Base-by-base conservation (phyloP, 2,797 vertebrate species). In the Tragelaphus eurycerus region DNA sequence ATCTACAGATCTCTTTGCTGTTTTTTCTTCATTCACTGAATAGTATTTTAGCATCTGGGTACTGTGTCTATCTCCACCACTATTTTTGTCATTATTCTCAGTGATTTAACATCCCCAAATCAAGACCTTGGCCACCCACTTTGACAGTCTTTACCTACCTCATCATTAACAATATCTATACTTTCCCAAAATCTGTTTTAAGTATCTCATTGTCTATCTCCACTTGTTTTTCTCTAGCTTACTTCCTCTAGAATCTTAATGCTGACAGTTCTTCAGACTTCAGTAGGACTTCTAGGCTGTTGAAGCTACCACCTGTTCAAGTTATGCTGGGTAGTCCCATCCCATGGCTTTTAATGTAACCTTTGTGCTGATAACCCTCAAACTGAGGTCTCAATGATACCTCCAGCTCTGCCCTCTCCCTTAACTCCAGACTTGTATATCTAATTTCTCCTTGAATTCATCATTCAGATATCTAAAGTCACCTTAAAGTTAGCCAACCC, bases 151-250 rank as follows among this genome's bases (percentile, higher is more conserved):
- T 93, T 84, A 84, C 14, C 84, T 84, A 67, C 21, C 3, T 91
- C 55, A 55, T 79, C 17, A 27, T 85, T 83, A 79, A 23, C 43
- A 43, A 38, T 85, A 31, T 76, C 59, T 88, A 31, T 46, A 64
- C 19, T 88, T 29, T 67, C 46, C 57, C 60, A 23, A 54, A 86
- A 86, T 78, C 50, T 64, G 27, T 90, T 90, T 82, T 55, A 87
- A 86, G n/a, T 43, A 59, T 87, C 57, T 14, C 10, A 34, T 95
- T 90, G 52, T 93, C 27, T 67, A 12, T 88, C 62, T 83, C 48
- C 14, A 34, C 74, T 86, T 90, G 78, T 84, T 91, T 96, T 96
- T 55, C 82, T 67, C 64, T 87, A 6, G n/a, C 84, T 85, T n/a
- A 54, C 12, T 62, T 55, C 46, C 54, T 86, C 14, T 93, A 62